phyloP scores from a whole-genome alignment of 2,113 vertebrate species.

The Proterorhinus semilunaris region DNA sequence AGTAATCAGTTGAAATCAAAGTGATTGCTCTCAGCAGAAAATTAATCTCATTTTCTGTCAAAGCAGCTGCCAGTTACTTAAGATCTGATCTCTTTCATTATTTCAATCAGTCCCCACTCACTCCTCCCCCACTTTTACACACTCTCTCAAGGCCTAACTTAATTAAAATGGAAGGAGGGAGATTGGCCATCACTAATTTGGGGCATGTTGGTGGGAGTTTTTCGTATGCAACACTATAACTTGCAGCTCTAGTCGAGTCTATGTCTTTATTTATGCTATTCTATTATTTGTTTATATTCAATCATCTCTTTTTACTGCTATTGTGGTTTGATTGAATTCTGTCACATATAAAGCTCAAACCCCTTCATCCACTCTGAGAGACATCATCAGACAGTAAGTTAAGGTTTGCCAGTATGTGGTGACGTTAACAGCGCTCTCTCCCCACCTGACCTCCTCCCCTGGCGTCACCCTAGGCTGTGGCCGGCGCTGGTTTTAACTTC shows the following conservation, averaged over 20 bases:
- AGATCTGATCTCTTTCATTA: constrained; percentile 69
- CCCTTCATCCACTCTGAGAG: too few relatives aligned
- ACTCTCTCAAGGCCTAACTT: constrained; percentile 66
- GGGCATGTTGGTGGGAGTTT: constrained; percentile 64
- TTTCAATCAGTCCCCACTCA: constrained; percentile 45
- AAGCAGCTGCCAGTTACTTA: constrained; percentile 77
- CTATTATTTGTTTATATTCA: too few relatives aligned
- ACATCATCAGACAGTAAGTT: too few relatives aligned
- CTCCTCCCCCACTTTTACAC: constrained; percentile 41
- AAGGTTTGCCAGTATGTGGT: too few relatives aligned
- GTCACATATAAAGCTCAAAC: too few relatives aligned
- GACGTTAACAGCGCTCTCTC: too few relatives aligned
- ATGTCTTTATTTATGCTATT: background rate
- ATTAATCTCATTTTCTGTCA: constrained; percentile 77
- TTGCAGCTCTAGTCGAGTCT: constrained; percentile 49
- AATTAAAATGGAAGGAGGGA: constrained; percentile 73
- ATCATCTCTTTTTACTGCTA: too few relatives aligned
- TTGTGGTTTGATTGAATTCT: too few relatives aligned
- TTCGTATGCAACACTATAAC: constrained; percentile 51
- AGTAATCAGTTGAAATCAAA: constrained; percentile 77
- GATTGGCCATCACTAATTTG: constrained; percentile 73
- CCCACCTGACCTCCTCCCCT: too few relatives aligned
- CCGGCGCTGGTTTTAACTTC: too few relatives aligned
- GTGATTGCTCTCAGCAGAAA: constrained; percentile 76
- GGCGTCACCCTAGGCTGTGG: too few relatives aligned